Evolutionary conservation across 2,888 invertebrate species (phyloP), one percentile per base, ranked within the genome.

Genomic region (Apodemia zela): DNA sequence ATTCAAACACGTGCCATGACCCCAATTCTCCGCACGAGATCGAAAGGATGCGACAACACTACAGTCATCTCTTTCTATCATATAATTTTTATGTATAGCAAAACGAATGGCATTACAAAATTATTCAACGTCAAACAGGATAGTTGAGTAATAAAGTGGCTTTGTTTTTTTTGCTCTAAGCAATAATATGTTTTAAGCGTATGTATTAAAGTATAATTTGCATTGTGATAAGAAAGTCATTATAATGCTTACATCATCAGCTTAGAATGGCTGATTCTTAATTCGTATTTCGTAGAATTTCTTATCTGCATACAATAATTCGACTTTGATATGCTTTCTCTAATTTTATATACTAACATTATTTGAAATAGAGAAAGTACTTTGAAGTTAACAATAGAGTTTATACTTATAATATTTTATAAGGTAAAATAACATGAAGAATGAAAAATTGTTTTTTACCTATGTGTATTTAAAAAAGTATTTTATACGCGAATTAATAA

Each of bases 1-100:
- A 89, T 89, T 89, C 85, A 89, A 89, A 89, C 87, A 84, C 87
- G 89, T 87, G 87, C 87, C 80, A 82, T 90, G 89, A 90, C 89
- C 90, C 85, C 87, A 69, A 70, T 71, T 68, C 83, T 75, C 78
- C 76, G 77, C 77, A 68, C 72, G 74, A 72, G 72, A 73, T 72
- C 76, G 70, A 71, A 71, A 72, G 75, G 72, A 72, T 72, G 73
- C 74, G 74, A 77, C 75, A 74, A 72, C 72, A 67, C 64, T 75
- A 72, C 68, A 65, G 68, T 72, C 72, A 66, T 87, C 89, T 83
- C 85, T 75, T 68, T 89, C 80, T 69, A 59, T 64, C 82, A 61
- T 71, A 79, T 64, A 66, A 64, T 64, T 71, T 74, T 74, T 66
- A 59, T 62, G 63, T 66, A 68, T 67, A 80, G 66, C 68, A 71